Conservation (phyloP, 2,888 invertebrate species). For the Leptinotarsa peninsularis region DNA sequence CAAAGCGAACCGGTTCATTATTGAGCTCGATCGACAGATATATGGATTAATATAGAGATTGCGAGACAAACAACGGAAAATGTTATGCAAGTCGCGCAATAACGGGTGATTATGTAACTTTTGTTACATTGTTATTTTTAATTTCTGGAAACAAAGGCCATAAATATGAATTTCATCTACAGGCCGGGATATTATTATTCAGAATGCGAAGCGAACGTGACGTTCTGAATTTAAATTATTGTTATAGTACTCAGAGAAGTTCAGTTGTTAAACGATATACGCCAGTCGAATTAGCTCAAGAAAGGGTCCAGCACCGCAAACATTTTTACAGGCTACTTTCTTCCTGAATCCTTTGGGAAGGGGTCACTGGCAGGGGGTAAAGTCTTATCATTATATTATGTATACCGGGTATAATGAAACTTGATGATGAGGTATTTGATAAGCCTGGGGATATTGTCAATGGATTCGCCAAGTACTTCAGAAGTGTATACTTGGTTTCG, state of each 20-base stretch:
- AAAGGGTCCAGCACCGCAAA: too few relatives aligned
- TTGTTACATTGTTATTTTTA: slow-evolving; percentile 9
- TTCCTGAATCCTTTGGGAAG: too few relatives aligned
- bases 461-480: too few relatives aligned
- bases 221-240: not conserved
- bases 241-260: not conserved
- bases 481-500: too few relatives aligned
- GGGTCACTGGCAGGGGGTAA: too few relatives aligned
- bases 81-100: not conserved
- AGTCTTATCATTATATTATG: too few relatives aligned
- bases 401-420: too few relatives aligned
- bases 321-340: too few relatives aligned
- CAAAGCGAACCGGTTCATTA: slow-evolving; percentile 3
- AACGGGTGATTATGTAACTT: slow-evolving; percentile 20
- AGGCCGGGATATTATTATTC: not conserved
- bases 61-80: slow-evolving; percentile 15
- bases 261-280: not conserved
- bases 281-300: not conserved
- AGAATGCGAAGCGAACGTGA: not conserved
- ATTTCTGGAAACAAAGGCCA: slow-evolving; percentile 7
- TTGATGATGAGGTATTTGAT: too few relatives aligned
- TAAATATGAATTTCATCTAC: slow-evolving; percentile 2
- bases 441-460: too few relatives aligned
- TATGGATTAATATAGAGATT: slow-evolving; percentile 14
- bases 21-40: slow-evolving; percentile 12